Evolutionary conservation across 2,113 vertebrate genomes (phyloP).

Genomic region (Ascaphus truei): DNA sequence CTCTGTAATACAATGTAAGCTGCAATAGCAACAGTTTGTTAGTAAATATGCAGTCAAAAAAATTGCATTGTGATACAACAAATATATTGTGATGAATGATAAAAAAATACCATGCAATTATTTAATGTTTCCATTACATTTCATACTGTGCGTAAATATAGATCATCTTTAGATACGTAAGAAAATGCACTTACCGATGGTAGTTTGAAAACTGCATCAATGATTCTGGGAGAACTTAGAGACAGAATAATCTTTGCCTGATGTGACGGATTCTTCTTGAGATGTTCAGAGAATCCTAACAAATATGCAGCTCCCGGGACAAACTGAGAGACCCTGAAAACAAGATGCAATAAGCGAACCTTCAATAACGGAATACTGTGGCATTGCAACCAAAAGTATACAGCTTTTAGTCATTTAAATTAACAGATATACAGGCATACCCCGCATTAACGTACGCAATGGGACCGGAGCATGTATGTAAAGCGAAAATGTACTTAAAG

Average conservation of each 20-base stretch:
- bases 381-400: no score
- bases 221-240: conserved; percentile 12
- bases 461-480: no score
- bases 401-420: no score
- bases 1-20: background rate
- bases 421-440: no score
- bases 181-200: conserved; percentile 10
- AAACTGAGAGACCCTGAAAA: background rate
- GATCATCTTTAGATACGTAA: no score
- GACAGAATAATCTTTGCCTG: background rate
- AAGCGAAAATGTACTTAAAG: no score
- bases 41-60: background rate
- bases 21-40: no score
- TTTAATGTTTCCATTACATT: no score
- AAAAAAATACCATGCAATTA: background rate
- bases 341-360: background rate
- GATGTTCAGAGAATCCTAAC: background rate
- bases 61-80: background rate
- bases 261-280: background rate
- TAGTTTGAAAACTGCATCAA: background rate
- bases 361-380: no score
- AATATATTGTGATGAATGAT: background rate
- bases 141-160: no score
- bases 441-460: no score
- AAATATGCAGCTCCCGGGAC: conserved; percentile 9